These are phyloP conservation scores for Philereme vetulata DNA, from an alignment of 2,888 invertebrate genomes.

Conservation along the genomic window DNA sequence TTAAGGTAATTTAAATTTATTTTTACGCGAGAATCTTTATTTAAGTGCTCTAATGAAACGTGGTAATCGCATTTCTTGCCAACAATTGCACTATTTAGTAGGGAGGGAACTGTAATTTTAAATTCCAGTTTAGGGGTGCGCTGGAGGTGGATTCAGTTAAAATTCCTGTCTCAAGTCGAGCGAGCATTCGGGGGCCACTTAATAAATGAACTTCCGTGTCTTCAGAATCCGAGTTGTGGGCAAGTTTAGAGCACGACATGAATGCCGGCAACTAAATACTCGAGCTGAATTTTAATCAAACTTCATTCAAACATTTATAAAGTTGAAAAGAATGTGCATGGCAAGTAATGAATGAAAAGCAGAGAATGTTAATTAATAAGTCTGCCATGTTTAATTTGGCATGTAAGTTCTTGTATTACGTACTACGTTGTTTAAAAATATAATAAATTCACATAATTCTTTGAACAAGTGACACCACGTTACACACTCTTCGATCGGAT, in stretches of 20 bases:
- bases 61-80: constrained; percentile 9
- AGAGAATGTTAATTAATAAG: neutral
- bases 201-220: constrained; percentile 58
- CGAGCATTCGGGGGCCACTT: constrained; percentile 53
- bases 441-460: too few species aligned
- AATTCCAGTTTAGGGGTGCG: constrained; percentile 41
- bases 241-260: constrained; percentile 29
- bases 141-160: constrained; percentile 56
- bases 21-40: neutral
- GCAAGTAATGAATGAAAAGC: constrained; percentile 12
- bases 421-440: too few species aligned
- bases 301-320: constrained; percentile 31
- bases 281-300: constrained; percentile 34
- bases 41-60: constrained; percentile 8
- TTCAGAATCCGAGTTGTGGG: constrained; percentile 39
- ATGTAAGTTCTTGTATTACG: neutral
- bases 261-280: constrained; percentile 33
- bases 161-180: constrained; percentile 50
- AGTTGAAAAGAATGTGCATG: constrained; percentile 19
- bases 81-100: constrained; percentile 13
- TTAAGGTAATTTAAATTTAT: neutral
- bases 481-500: too few species aligned
- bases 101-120: constrained; percentile 34
- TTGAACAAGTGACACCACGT: too few species aligned
- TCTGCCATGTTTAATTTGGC: neutral